Evolutionary conservation across 2,888 invertebrate species (phyloP).

Genomic region (Netelia inedita): DNA sequence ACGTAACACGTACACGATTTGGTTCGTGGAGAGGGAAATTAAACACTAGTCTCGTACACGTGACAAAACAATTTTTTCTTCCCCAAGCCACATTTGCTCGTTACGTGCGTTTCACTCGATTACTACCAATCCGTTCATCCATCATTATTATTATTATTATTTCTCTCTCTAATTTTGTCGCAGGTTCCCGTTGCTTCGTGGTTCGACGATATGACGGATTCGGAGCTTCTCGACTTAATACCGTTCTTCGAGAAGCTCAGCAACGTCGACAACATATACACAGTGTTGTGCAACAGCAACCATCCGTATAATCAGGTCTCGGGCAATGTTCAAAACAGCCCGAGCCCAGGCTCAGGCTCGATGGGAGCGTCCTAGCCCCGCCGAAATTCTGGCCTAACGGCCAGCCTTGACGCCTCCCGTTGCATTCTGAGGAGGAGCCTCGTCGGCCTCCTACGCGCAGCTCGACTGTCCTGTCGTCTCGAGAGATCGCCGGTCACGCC

Average conservation of each 20-base stretch:
- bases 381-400: slow-evolving; percentile 81
- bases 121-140: too few relatives aligned
- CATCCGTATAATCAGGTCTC: slow-evolving; percentile 90
- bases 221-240: slow-evolving; percentile 98
- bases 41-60: slow-evolving; percentile 42
- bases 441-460: slow-evolving; percentile 79
- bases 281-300: slow-evolving; percentile 96
- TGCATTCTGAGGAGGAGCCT: slow-evolving; percentile 81
- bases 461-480: slow-evolving; percentile 75
- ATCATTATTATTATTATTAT: not conserved
- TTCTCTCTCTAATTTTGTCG: slow-evolving; percentile 69
- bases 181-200: slow-evolving; percentile 99
- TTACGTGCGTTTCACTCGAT: not conserved
- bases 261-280: slow-evolving; percentile 98
- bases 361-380: slow-evolving; percentile 84
- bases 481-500: slow-evolving; percentile 65
- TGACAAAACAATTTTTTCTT: slow-evolving; percentile 40
- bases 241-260: slow-evolving; percentile 99
- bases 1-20: slow-evolving; percentile 14
- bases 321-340: slow-evolving; percentile 79
- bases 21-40: not conserved
- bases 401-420: slow-evolving; percentile 81
- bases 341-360: slow-evolving; percentile 81
- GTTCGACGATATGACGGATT: slow-evolving; percentile 99
- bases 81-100: slow-evolving; percentile 5